These are phyloP conservation scores for Ctenomys sociabilis DNA, from an alignment of 2,113 vertebrate genomes.

Conservation along the genomic window DNA sequence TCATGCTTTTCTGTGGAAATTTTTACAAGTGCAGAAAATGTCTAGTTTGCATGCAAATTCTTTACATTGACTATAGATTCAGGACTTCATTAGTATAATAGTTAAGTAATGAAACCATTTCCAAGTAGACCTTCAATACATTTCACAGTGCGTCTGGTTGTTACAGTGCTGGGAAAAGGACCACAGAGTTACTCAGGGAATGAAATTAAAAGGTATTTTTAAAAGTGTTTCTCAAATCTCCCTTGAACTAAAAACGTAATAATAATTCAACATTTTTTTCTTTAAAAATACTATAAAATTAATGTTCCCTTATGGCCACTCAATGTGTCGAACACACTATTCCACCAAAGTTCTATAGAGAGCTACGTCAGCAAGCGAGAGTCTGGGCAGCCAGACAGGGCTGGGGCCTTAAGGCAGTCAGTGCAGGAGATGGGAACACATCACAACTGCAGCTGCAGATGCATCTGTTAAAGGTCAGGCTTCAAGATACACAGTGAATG, in stretches of 20 bases:
- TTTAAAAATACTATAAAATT: neutral
- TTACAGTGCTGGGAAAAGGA: neutral
- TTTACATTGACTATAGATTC: neutral
- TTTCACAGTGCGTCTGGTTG: neutral
- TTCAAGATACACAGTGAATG: neutral
- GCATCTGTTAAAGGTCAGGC: neutral
- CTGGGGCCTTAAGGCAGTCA: neutral
- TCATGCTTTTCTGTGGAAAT: neutral
- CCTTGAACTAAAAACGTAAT: neutral
- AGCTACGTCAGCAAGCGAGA: neutral
- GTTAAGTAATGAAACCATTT: neutral
- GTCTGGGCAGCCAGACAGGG: neutral
- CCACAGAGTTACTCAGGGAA: neutral
- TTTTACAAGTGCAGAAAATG: neutral
- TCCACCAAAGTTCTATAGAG: neutral
- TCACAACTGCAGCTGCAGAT: neutral
- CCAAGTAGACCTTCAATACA: neutral
- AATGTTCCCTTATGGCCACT: neutral
- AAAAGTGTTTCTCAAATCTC: neutral
- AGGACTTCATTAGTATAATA: neutral
- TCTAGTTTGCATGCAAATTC: neutral
- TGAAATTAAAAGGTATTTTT: neutral
- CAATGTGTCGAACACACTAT: neutral
- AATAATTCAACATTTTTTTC: neutral
- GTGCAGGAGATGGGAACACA: neutral